These are phyloP conservation scores for Apogon hyalosoma DNA, from an alignment of 2,797 vertebrate genomes.

Conservation along the genomic window DNA sequence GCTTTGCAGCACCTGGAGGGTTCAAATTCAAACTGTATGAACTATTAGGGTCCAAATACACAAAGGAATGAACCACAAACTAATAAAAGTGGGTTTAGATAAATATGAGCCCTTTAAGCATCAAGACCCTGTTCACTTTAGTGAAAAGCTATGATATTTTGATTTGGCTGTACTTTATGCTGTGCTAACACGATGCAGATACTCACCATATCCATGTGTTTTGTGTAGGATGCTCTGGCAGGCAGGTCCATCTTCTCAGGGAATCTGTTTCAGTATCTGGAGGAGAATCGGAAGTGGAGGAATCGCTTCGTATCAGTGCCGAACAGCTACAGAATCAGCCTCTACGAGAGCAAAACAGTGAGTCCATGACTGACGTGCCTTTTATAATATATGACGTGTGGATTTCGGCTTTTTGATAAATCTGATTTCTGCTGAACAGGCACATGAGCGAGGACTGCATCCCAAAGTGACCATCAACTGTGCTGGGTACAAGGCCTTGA, in stretches of 20 bases:
- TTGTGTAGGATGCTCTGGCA: constrained; percentile 87
- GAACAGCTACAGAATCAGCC: constrained; percentile 88
- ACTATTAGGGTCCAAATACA: too few relatives aligned
- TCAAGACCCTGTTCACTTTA: too few relatives aligned
- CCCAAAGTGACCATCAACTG: constrained; percentile 90
- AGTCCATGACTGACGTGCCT: constrained; percentile 39
- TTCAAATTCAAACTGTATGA: too few relatives aligned
- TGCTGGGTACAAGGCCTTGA: constrained; percentile 92
- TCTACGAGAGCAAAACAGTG: constrained; percentile 91
- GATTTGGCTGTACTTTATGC: too few relatives aligned
- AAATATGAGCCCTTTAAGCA: too few relatives aligned
- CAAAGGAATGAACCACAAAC: too few relatives aligned
- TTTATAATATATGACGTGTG: rapidly evolving
- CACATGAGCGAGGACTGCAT: constrained; percentile 87
- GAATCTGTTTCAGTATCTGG: constrained; percentile 93
- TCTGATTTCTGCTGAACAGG: constrained; percentile 73
- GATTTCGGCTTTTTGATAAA: neutral
- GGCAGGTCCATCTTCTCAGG: constrained; percentile 94
- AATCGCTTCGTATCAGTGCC: constrained; percentile 92
- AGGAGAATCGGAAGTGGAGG: constrained; percentile 96
- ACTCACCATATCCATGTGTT: neutral
- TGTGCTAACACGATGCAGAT: too few relatives aligned
- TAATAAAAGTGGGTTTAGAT: too few relatives aligned
- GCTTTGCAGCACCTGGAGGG: too few relatives aligned
- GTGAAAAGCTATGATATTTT: too few relatives aligned